Base-by-base conservation (phyloP, 2,797 vertebrate genomes). In the Gambusia yucatana region DNA sequence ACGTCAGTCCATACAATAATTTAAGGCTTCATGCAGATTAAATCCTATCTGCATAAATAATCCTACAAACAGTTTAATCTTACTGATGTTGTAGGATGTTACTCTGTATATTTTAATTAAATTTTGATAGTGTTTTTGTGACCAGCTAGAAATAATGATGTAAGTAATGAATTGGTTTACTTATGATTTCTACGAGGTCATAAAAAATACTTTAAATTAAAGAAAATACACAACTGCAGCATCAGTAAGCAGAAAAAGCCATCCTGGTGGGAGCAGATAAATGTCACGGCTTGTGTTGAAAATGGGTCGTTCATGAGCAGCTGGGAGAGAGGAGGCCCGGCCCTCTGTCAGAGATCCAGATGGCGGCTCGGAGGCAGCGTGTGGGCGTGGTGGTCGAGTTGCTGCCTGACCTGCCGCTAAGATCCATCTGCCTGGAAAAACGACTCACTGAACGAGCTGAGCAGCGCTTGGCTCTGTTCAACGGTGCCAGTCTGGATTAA, bases 401-500 rank as follows among this genome's bases (percentile, higher is more conserved):
- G 83, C 73, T 76, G 86, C 73, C 78, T 55, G 86, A 85, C 72
- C 76, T 80, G 87, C 61, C 20, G 75, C 76, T 72, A 65, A 90
- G 85, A 85, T 80, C 89, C 90, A 93, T 91, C 91, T 94, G 92
- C 76, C 77, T 77, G 80, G 63, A 83, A 36, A 65, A 83, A 44
- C 48, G 16, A 72, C 72, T 74, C 80, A 76, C 30, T 76, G 83
- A 80, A 78, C 79, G 86, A 71, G 85, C 76, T 14, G 75, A 52
- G 76, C 6, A 65, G 61, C 55, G 59, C 63, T 16, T 44, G 57
- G 80, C 70, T 77, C 57, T 80, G 55, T 63, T 71, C 43, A 28
- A 36, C 6, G 28, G 43, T 59, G 72, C 55, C 50, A 48, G 77
- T 82, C 69, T 65, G 78, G 87, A 90, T 76, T 78, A 41, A 74